These are phyloP conservation scores for Phalloptychus januarius DNA, from an alignment of 2,797 vertebrate species.

Conservation along the genomic window DNA sequence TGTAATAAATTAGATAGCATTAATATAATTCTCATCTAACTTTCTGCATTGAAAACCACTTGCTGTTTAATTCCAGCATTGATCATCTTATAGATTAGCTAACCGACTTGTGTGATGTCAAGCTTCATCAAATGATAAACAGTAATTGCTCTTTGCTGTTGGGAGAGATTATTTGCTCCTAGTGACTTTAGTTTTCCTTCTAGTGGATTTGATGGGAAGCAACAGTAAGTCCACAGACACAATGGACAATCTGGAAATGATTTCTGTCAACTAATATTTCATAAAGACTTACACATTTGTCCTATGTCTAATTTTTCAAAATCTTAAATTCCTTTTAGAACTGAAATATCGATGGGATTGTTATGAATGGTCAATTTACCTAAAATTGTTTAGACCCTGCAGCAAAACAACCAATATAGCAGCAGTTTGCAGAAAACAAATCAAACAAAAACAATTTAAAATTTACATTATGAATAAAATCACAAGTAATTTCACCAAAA, in stretches of 20 bases:
- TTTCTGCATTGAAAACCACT: constrained; percentile 5
- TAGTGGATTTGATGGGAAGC: constrained; percentile 2
- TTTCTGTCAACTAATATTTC: background rate
- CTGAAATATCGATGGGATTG: background rate
- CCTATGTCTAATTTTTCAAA: background rate
- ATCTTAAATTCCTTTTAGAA: background rate
- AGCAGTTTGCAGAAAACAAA: background rate
- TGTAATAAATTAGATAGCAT: constrained; percentile 9
- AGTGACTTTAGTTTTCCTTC: background rate
- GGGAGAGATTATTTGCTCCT: constrained; percentile 9
- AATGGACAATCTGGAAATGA: constrained; percentile 4
- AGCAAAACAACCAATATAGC: background rate
- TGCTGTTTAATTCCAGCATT: constrained; percentile 15
- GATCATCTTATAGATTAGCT: constrained; percentile 20
- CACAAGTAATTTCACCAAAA: background rate
- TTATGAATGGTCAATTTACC: background rate
- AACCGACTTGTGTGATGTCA: constrained; percentile 1
- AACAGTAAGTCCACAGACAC: constrained; percentile 20
- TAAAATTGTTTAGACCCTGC: background rate
- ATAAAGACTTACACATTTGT: constrained; percentile 1
- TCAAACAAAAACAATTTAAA: background rate
- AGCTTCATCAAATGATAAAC: constrained; percentile 4
- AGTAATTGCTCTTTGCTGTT: background rate
- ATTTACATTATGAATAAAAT: background rate
- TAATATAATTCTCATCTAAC: background rate